Evolutionary conservation across 2,888 invertebrate species (phyloP).

Genomic region (Metacarcinus magister): DNA sequence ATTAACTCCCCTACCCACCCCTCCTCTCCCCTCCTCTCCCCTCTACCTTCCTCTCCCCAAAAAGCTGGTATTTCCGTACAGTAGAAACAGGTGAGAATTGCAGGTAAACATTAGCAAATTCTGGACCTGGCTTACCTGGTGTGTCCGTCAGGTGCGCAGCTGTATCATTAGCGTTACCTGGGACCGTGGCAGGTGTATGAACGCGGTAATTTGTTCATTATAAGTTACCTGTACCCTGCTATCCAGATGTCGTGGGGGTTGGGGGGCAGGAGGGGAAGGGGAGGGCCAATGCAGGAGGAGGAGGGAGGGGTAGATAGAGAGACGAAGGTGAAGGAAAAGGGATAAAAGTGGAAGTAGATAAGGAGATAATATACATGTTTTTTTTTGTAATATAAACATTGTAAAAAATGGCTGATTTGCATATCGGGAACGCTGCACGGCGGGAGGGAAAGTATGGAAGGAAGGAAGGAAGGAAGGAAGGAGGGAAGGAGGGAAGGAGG

Average conservation of each 20-base stretch:
- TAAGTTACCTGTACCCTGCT: conserved; percentile 26
- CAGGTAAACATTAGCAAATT: conserved; percentile 14
- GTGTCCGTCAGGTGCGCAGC: conserved; percentile 3
- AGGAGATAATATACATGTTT: not conserved
- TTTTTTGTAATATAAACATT: not conserved
- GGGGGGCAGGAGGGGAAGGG: not conserved
- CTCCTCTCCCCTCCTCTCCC: not conserved
- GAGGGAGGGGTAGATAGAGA: not conserved
- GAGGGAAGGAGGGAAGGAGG: not conserved
- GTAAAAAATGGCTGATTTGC: not conserved
- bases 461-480: not conserved
- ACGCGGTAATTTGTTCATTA: conserved; percentile 26
- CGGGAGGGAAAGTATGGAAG: not conserved
- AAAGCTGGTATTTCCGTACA: not conserved
- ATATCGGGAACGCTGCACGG: not conserved
- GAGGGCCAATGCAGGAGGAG: not conserved
- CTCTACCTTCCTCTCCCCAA: not conserved
- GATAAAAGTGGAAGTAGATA: not conserved
- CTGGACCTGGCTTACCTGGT: not conserved
- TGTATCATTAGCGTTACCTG: conserved; percentile 26
- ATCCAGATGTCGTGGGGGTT: not conserved
- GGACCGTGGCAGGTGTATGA: conserved; percentile 14
- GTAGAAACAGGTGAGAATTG: conserved; percentile 14
- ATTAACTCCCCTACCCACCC: not conserved
- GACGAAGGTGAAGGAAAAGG: not conserved